Conservation (phyloP, 2,888 invertebrate species). For the Tyria jacobaeae region DNA sequence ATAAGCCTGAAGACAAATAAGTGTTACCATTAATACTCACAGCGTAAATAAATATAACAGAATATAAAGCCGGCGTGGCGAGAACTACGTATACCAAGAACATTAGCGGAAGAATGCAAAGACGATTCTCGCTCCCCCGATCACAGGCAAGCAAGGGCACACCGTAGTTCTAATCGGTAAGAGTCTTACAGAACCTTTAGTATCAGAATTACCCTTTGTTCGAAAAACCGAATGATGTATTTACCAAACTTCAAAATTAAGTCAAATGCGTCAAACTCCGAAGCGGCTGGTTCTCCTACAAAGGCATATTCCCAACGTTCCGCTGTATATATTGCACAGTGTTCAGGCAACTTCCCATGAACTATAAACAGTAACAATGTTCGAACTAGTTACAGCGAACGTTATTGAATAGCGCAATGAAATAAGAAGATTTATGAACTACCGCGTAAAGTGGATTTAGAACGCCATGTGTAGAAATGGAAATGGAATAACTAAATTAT, state of each 20-base stretch:
- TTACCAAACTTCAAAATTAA: conserved; percentile 3
- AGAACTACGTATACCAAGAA: no score
- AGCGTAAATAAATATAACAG: no score
- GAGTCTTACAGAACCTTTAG: no score
- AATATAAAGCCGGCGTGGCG: no score
- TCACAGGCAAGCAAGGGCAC: no score
- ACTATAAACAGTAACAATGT: conserved; percentile 45
- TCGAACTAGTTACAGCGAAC: conserved; percentile 33
- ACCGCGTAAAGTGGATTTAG: conserved; percentile 22
- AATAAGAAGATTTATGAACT: conserved; percentile 37
- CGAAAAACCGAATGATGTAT: not conserved
- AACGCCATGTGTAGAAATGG: conserved; percentile 14
- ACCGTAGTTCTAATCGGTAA: no score
- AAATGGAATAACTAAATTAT: conserved; percentile 6
- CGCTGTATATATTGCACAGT: conserved; percentile 7
- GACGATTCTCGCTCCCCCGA: no score
- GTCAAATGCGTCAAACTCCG: conserved; percentile 5
- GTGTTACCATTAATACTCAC: no score
- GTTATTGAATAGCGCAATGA: conserved; percentile 32
- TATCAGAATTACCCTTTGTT: no score
- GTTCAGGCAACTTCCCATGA: conserved; percentile 32
- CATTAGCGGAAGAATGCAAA: no score
- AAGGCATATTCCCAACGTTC: conserved; percentile 8
- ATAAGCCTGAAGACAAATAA: no score
- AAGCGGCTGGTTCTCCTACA: conserved; percentile 7